These are phyloP conservation scores for Cephus runcator DNA, from an alignment of 2,888 invertebrate genomes.

Conservation along the genomic window DNA sequence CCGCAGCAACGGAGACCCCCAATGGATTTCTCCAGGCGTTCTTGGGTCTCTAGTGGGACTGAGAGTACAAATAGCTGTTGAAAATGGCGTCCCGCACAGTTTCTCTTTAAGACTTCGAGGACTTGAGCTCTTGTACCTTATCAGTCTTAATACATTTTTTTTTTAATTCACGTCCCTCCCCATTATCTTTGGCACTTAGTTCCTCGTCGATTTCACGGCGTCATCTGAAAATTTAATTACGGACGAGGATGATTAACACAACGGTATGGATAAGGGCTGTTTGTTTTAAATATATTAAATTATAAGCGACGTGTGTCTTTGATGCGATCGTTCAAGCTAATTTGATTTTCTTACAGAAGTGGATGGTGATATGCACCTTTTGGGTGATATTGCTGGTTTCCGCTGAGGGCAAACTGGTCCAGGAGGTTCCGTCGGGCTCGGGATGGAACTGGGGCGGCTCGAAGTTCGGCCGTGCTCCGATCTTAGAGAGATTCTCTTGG, in stretches of 20 bases:
- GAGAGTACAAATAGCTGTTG: neutral
- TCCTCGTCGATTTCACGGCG: neutral
- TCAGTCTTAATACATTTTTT: neutral
- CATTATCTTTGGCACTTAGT: neutral
- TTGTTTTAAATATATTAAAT: neutral
- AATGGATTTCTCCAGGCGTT: neutral
- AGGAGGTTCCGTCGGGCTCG: neutral
- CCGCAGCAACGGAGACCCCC: neutral
- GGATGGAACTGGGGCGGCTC: conserved; percentile 37
- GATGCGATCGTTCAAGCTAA: neutral
- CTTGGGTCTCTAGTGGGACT: neutral
- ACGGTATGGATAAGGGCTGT: neutral
- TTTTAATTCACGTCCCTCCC: too few species aligned
- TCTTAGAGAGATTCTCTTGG: conserved; percentile 82
- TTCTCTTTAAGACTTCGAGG: neutral
- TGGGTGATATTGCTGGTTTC: neutral
- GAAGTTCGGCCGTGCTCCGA: conserved; percentile 59
- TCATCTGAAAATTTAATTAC: neutral
- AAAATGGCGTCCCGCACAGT: neutral
- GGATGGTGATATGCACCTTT: neutral
- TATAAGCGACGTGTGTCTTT: neutral
- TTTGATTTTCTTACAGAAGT: neutral
- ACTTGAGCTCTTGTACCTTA: neutral
- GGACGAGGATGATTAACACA: neutral
- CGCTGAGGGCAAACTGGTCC: neutral